Evolutionary conservation across 2,113 vertebrate species (phyloP).

Genomic region (Euleptes europaea): DNA sequence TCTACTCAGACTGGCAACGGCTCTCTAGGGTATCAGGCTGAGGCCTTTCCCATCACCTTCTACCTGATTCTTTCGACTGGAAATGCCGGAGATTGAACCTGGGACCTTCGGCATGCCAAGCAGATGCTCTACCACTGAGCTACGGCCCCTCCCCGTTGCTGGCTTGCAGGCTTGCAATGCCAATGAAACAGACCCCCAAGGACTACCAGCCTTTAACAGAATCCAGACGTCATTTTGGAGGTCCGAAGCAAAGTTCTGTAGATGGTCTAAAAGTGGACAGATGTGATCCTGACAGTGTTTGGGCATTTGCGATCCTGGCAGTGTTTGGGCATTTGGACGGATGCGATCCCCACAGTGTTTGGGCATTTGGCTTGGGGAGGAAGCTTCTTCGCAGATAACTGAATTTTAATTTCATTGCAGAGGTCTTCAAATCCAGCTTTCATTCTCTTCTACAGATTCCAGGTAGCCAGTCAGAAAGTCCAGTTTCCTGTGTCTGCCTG

Average conservation of each 20-base stretch:
- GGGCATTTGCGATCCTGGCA: neutral
- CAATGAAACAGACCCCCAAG: neutral
- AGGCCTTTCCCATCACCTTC: too few species aligned
- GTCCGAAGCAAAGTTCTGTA: neutral
- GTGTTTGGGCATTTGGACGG: neutral
- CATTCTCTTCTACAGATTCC: conserved; percentile 32
- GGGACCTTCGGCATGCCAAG: too few species aligned
- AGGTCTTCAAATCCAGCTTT: neutral
- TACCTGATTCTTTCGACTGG: too few species aligned
- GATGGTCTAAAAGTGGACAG: neutral
- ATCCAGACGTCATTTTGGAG: neutral
- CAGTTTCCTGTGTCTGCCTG: conserved; percentile 1
- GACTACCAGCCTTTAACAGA: neutral
- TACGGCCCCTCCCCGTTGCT: too few species aligned
- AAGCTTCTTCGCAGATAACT: too few species aligned
- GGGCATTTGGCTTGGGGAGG: too few species aligned
- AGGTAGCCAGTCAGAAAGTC: neutral
- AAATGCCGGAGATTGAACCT: too few species aligned
- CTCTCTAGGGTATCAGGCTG: too few species aligned
- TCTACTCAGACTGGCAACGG: too few species aligned
- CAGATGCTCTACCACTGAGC: too few species aligned
- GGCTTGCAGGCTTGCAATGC: neutral
- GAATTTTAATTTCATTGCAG: neutral
- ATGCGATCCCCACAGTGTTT: too few species aligned
- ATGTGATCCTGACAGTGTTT: too few species aligned